Evolutionary conservation across 92 coral and sea anemone species (phyloP), one percentile per base, ranked within the genome.

Genomic region (Pocillopora grandis): DNA sequence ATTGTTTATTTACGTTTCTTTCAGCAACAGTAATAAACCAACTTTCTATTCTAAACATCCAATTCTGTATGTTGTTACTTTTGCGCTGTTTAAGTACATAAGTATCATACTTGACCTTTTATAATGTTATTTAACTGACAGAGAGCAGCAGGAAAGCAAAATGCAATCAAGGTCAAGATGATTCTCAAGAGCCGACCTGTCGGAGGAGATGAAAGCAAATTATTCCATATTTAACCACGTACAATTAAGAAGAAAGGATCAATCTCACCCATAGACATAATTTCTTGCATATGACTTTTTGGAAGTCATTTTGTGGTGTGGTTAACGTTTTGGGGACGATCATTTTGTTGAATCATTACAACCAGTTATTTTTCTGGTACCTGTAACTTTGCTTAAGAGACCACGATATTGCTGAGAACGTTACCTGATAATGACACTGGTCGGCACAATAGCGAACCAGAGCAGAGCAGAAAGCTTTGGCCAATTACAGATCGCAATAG

Each of bases 21-120:
- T 42, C 52, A 42, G 52, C 52, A 42, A 42, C 52, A 42, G 52
- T 42, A 42, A 42, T 42, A 42, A 42, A 42, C 52, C 52, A 42
- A 42, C 8, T 7, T 42, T 42, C 52, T 42, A 42, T 3, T 3
- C 4, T 42, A 42, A 2, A 42, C 17, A 67, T 23, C 8, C 72
- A 67, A 23, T 11, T 3, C 14, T 33, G 23, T 14, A 68, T 69
- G 74, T 2, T 5, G 74, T 0, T 69, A 69, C 8, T 16, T 67
- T 21, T 49, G 16, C 49, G 33, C 11, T n/a, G 12, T 12, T 16
- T 23, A 27, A 69, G 8, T 31, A 21, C 52, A 42, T 42, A 42
- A 42, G 52, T 42, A 80, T 55, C 42, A 18, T 74, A 74, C 62
- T 35, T 80, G 82, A 80, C 84, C 84, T 80, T 80, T 80, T 2